Evolutionary conservation across 2,797 vertebrate genomes (phyloP).

Genomic region (Pelobates cultripes): DNA sequence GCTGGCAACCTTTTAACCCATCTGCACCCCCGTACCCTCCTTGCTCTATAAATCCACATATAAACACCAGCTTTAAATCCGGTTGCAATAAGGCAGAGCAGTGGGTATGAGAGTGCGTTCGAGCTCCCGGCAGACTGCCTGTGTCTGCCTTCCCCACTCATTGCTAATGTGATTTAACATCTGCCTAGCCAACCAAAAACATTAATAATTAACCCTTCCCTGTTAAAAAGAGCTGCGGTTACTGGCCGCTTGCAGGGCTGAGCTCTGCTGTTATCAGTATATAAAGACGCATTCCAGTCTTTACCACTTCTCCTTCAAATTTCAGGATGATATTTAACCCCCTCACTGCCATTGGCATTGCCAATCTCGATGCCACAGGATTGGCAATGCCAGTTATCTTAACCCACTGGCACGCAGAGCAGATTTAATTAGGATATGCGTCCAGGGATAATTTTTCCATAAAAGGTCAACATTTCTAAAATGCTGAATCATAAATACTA

Average conservation of each 20-base stretch:
- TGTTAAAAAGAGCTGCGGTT: neutral
- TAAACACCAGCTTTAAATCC: conserved; percentile 3
- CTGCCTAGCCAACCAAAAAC: conserved; percentile 24
- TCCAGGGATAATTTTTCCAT: too few relatives aligned
- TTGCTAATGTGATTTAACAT: conserved; percentile 46
- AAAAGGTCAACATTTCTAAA: too few relatives aligned
- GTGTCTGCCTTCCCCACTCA: conserved; percentile 30
- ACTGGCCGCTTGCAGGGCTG: neutral
- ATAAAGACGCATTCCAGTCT: too few relatives aligned
- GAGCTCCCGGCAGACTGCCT: conserved; percentile 26
- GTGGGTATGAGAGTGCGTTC: conserved; percentile 11
- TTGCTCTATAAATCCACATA: conserved; percentile 3
- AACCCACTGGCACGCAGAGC: too few relatives aligned
- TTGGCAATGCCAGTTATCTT: too few relatives aligned
- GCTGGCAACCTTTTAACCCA: neutral
- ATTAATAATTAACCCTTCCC: conserved; percentile 51
- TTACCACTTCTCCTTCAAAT: too few relatives aligned
- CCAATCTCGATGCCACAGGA: too few relatives aligned
- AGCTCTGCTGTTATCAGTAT: neutral
- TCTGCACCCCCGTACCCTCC: neutral
- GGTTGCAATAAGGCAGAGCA: conserved; percentile 1
- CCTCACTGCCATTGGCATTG: too few relatives aligned
- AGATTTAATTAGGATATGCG: too few relatives aligned
- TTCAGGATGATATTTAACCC: too few relatives aligned
- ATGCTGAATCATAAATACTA: too few relatives aligned